Conservation (phyloP, 2,888 invertebrate species). For the Parnassius apollo region DNA sequence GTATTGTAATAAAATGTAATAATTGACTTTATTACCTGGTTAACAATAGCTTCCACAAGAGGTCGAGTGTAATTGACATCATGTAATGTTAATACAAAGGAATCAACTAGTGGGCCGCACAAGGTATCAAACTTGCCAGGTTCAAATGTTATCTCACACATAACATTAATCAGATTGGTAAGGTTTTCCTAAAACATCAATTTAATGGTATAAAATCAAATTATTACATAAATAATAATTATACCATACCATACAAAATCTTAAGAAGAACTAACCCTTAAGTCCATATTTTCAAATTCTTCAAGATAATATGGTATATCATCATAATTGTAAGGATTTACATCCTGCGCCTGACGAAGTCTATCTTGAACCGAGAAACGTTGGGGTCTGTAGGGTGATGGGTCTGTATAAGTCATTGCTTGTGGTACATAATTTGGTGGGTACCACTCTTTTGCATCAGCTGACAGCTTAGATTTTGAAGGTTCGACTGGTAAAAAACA, state of each 20-base stretch:
- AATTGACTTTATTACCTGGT: conserved; percentile 67
- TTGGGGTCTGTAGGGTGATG: conserved; percentile 56
- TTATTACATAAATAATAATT: conserved; percentile 4
- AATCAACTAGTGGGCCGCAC: conserved; percentile 85
- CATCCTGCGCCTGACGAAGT: conserved; percentile 71
- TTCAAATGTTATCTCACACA: conserved; percentile 88
- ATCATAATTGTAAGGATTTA: conserved; percentile 65
- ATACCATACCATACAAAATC: not conserved
- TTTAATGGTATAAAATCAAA: conserved; percentile 2
- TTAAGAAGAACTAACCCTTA: conserved; percentile 48
- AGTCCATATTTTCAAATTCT: conserved; percentile 67
- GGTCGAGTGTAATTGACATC: conserved; percentile 82
- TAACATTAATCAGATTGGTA: conserved; percentile 84
- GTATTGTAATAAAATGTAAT: no score
- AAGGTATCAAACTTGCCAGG: conserved; percentile 89
- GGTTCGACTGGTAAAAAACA: conserved; percentile 50
- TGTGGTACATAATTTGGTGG: conserved; percentile 76
- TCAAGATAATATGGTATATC: conserved; percentile 69
- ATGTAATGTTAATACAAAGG: conserved; percentile 84
- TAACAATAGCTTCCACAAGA: conserved; percentile 85
- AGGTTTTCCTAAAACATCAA: conserved; percentile 66
- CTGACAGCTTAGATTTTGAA: conserved; percentile 74
- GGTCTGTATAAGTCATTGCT: conserved; percentile 54
- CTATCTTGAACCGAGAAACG: conserved; percentile 73
- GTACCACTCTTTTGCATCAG: conserved; percentile 83